These are phyloP conservation scores for Styela plicata DNA, from an alignment of 23 tunicate genomes.

Conservation along the genomic window DNA sequence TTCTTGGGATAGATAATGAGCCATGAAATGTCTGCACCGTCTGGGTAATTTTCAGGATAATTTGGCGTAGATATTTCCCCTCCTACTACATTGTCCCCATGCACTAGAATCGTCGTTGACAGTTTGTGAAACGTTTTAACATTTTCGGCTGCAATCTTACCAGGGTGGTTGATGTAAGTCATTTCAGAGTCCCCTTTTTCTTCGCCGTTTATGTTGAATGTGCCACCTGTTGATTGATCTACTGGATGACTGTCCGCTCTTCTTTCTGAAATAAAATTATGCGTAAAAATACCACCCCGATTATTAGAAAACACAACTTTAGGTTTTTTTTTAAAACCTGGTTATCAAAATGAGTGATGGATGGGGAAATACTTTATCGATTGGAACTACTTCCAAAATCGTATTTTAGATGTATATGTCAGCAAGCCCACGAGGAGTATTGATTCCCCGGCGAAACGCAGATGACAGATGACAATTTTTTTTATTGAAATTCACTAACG, in stretches of 20 bases:
- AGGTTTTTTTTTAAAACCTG: not conserved
- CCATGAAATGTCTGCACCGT: constrained; percentile 23
- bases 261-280: constrained; percentile 2
- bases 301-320: not conserved
- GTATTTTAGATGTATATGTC: no score
- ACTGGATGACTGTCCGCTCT: not conserved
- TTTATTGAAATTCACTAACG: no score
- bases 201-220: not conserved
- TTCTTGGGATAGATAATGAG: not conserved
- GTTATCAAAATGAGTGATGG: no score
- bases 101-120: not conserved
- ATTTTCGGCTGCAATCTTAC: not conserved
- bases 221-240: not conserved
- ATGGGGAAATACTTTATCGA: no score
- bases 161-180: constrained; percentile 16
- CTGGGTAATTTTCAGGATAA: constrained; percentile 1
- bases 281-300: no score
- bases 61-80: constrained; percentile 4
- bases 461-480: no score
- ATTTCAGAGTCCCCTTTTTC: not conserved
- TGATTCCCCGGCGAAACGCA: no score
- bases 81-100: not conserved
- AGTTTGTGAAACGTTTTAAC: constrained; percentile 21
- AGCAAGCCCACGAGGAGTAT: no score
- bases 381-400: no score